Evolutionary conservation across 2,113 vertebrate genomes (phyloP).

Genomic region (Bufo gargarizans): DNA sequence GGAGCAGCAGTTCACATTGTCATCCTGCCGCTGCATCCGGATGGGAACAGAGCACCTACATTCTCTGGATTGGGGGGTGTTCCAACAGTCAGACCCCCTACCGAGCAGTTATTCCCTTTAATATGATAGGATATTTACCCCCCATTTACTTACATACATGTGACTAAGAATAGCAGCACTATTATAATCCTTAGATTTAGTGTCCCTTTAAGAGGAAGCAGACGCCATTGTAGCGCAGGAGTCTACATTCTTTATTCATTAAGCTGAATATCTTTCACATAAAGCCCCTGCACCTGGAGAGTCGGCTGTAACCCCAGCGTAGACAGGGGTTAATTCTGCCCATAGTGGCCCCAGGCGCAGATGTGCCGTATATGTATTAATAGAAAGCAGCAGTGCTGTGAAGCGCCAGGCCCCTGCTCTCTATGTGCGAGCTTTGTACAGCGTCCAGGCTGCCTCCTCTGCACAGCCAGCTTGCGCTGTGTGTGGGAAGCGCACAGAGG

Average conservation of each 20-base stretch:
- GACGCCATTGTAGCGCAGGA: neutral
- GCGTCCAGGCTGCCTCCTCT: constrained; percentile 44
- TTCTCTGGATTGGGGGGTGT: no score
- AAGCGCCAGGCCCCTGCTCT: neutral
- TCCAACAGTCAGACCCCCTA: no score
- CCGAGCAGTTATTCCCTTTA: no score
- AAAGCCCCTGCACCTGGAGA: neutral
- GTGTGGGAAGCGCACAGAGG: constrained; percentile 49
- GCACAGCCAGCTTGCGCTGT: constrained; percentile 39
- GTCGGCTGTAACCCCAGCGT: neutral
- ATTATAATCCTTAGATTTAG: neutral
- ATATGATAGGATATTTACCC: no score
- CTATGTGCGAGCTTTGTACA: constrained; percentile 29
- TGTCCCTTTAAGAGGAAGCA: neutral
- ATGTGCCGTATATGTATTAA: constrained; percentile 29
- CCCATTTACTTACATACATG: neutral
- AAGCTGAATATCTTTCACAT: neutral
- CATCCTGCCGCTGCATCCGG: no score
- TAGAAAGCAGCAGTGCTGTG: constrained; percentile 21
- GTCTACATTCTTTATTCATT: neutral
- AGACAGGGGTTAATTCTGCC: neutral
- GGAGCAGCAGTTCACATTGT: no score
- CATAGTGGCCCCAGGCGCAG: neutral
- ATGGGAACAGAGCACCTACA: no score
- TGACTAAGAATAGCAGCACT: neutral